Conservation (phyloP, 2,888 invertebrate genomes). For the Epirrhoe alternata region DNA sequence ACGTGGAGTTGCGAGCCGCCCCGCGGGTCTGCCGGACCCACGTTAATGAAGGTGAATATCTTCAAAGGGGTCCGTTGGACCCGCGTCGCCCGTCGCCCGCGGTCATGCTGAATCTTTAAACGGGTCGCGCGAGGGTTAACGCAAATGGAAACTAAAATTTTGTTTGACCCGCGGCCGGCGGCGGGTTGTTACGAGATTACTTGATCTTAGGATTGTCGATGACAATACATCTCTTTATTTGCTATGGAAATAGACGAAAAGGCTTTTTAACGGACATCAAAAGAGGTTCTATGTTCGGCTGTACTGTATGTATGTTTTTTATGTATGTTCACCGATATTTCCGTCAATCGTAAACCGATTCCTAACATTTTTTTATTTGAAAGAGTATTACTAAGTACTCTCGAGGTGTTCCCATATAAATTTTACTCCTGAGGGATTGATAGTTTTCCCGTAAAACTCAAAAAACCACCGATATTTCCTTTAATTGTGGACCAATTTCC, state of each 20-base stretch:
- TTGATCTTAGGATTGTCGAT: background rate
- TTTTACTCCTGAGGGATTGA: no score
- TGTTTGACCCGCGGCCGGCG: slow-evolving; percentile 48
- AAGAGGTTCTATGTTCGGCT: no score
- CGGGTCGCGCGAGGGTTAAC: slow-evolving; percentile 61
- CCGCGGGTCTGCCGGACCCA: slow-evolving; percentile 69
- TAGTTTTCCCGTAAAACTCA: no score
- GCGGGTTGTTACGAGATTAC: slow-evolving; percentile 32
- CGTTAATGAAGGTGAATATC: slow-evolving; percentile 82
- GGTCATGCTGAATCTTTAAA: slow-evolving; percentile 80
- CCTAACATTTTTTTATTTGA: no score
- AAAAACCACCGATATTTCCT: no score
- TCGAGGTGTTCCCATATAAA: no score
- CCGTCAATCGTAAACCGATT: no score
- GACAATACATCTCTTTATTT: background rate
- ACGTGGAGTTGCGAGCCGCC: slow-evolving; percentile 43
- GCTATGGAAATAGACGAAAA: background rate
- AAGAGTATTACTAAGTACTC: no score
- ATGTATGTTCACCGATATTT: no score
- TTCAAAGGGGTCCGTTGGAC: slow-evolving; percentile 76
- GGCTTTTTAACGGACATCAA: no score
- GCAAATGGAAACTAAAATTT: slow-evolving; percentile 62
- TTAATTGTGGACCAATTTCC: no score
- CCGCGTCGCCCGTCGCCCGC: slow-evolving; percentile 66
- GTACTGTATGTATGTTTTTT: no score